phyloP scores from a whole-genome alignment of 1,140 invertebrate species.

The Hyles vespertilio region DNA sequence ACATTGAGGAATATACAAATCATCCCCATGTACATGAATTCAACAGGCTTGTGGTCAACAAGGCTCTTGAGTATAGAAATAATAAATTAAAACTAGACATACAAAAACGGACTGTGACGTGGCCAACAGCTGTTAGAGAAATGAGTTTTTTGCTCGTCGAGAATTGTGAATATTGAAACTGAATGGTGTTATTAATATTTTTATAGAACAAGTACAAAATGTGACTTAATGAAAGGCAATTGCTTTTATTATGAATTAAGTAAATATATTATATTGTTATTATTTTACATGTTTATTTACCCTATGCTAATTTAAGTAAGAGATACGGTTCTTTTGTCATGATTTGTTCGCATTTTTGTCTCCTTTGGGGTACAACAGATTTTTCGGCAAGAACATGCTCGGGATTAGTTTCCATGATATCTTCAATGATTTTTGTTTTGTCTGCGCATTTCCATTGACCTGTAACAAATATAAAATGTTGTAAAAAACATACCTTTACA shows the following conservation, averaged over 20 bases:
- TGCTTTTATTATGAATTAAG: no score
- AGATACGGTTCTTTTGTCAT: constrained; percentile 1
- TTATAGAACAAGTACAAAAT: neutral
- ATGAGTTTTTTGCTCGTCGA: constrained; percentile 48
- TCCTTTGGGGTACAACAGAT: constrained; percentile 22
- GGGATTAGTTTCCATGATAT: constrained; percentile 48
- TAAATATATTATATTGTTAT: no score
- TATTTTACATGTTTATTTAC: neutral
- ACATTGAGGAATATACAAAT: constrained; percentile 82
- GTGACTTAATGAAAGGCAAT: no score
- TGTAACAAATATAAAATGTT: constrained; percentile 31
- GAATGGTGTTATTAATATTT: neutral
- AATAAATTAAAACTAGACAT: constrained; percentile 78
- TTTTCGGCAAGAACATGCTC: constrained; percentile 28
- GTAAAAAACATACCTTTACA: no score
- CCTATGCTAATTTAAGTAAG: neutral
- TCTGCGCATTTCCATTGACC: constrained; percentile 25
- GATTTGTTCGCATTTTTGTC: constrained; percentile 20
- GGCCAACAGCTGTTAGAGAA: constrained; percentile 42
- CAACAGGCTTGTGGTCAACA: constrained; percentile 81
- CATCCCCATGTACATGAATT: constrained; percentile 85
- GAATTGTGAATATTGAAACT: constrained; percentile 23
- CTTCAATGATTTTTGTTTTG: constrained; percentile 32
- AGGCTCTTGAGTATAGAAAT: constrained; percentile 80
- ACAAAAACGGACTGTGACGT: constrained; percentile 59